Base-by-base conservation (phyloP, 1,140 invertebrate genomes). In the Samia ricini region DNA sequence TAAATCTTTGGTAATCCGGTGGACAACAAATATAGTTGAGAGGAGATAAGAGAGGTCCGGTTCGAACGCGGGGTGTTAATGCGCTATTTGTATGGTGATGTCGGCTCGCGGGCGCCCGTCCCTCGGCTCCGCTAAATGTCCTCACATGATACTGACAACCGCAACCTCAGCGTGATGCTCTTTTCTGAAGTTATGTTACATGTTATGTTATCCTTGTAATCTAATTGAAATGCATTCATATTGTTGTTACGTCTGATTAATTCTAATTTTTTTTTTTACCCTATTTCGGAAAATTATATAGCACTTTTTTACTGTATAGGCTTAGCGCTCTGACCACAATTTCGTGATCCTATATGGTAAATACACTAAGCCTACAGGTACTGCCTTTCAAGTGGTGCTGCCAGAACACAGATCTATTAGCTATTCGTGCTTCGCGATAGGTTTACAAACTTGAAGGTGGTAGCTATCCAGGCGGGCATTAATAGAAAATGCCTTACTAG, bases 71-170 rank as follows among this genome's bases (percentile, higher is more conserved):
- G 70, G 73, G 76, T 66, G 76, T 68, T 88, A 88, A 89, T 89
- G 87, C 71, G 72, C 87, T 82, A 89, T 89, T 89, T 89, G 80
- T 89, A 89, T 89, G 87, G 75, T 87, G 84, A 88, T 88, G 82
- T 67, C 62, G 64, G 60, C 56, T 66, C 63, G 22, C 48, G 60
- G 61, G 56, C 63, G 21, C 61, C 71, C 63, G 10, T 69, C 74
- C 76, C 72, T 61, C 66, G 72, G 74, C 68, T 66, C 62, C 12
- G n/a, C 19, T 73, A 69, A 71, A 83, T 73, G 71, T 69, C 63
- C 72, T 67, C 64, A 52, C 64, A 70, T 72, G 67, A 58, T 70
- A 68, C 61, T 73, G 22, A 56, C 56, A 57, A 58, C 59, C 56
- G 29, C 36, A 42, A 36, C 26, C n/a, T 22, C 20, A n/a, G 1